Percentiles rank a stretch among this genome's conserved stretches.
Evolutionary conservation across 2,797 vertebrate species (phyloP).

Genomic region (Muscicapa comitata): DNA sequence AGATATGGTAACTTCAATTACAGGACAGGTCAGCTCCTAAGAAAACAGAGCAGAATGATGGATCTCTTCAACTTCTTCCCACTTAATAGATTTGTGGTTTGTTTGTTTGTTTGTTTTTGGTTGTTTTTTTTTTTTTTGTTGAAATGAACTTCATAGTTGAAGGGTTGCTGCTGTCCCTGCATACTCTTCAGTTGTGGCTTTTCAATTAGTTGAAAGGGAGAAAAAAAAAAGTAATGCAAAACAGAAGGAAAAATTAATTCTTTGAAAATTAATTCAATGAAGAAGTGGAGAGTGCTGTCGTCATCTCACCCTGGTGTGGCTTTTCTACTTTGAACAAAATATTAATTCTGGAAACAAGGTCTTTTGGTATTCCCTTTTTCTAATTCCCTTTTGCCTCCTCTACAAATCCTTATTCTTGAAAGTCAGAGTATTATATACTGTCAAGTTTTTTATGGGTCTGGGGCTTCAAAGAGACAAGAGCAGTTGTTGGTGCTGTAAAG

Average conservation of each 20-base stretch:
- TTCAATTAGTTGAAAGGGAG: not conserved
- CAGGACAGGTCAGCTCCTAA: not conserved
- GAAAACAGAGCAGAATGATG: not conserved
- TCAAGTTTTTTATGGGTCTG: no score
- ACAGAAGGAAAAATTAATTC: not conserved
- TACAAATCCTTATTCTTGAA: not conserved
- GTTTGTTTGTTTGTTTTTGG: no score
- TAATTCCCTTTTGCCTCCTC: not conserved
- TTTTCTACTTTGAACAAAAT: not conserved
- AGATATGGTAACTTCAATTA: not conserved
- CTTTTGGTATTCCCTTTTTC: not conserved
- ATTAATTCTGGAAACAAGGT: not conserved
- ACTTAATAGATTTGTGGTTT: not conserved
- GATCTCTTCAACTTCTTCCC: not conserved
- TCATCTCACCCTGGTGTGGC: not conserved
- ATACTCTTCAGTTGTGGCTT: not conserved
- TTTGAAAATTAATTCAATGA: not conserved
- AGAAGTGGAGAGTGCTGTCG: not conserved
- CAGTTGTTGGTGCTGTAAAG: no score
- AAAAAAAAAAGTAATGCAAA: not conserved
- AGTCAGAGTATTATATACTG: not conserved
- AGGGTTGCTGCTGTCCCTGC: not conserved
- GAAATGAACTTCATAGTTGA: not conserved
- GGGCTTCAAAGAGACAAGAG: no score
- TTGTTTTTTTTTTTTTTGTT: not conserved